Percentiles rank a stretch among this genome's conserved stretches.
phyloP scores from a whole-genome alignment of 2,113 vertebrate species.

The Condylura cristata region DNA sequence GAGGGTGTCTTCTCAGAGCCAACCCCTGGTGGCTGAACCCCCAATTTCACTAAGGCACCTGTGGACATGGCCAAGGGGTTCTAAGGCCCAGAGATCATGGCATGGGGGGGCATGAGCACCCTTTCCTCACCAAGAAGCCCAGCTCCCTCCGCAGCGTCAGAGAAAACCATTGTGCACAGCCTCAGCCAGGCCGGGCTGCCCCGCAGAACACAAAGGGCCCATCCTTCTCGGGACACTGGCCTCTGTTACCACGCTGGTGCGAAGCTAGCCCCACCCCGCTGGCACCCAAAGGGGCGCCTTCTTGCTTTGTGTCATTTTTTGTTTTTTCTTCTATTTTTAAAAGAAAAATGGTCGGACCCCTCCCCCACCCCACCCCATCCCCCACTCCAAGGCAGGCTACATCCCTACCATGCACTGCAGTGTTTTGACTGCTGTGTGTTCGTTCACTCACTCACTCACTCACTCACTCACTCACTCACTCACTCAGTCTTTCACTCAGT shows the following conservation, averaged over 20 bases:
- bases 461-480: no score
- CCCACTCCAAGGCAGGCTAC: no score
- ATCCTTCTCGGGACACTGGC: constrained; percentile 70
- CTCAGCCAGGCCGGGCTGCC: neutral
- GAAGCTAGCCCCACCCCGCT: constrained; percentile 44
- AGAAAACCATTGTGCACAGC: constrained; percentile 52
- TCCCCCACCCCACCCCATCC: neutral
- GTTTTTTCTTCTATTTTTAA: constrained; percentile 6
- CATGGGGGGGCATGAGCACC: neutral
- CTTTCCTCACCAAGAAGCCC: neutral
- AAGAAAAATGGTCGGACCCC: neutral
- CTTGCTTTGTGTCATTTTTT: neutral
- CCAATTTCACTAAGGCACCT: neutral
- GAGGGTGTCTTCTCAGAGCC: neutral
- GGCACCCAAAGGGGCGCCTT: constrained; percentile 49
- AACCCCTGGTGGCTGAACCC: neutral
- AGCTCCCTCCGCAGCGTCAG: neutral
- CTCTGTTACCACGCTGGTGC: constrained; percentile 20
- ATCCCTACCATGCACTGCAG: neutral
- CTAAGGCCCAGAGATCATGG: fast-evolving
- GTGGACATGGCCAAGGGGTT: neutral
- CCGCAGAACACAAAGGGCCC: constrained; percentile 63
- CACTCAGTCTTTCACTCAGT: no score
- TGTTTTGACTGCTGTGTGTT: neutral
- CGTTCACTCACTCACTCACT: neutral